Evolutionary conservation across 2,113 vertebrate species (phyloP).

Genomic region (Lates calcarifer): DNA sequence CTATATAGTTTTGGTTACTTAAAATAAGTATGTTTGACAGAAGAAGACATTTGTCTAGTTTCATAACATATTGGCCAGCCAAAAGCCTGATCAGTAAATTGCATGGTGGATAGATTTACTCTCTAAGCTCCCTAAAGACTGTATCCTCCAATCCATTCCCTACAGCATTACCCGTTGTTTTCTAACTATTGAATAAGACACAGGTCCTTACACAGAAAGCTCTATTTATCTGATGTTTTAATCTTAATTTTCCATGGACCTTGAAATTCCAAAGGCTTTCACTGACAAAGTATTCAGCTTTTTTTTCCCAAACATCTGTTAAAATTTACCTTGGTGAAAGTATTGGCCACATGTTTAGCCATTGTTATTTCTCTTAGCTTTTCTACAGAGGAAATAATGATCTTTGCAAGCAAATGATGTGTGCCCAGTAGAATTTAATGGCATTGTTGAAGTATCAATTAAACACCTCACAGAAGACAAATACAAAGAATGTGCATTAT

Average conservation of each 20-base stretch:
- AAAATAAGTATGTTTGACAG: slow-evolving; percentile 61
- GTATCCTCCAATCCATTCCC: slow-evolving; percentile 36
- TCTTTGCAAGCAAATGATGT: slow-evolving; percentile 44
- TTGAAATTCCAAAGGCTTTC: slow-evolving; percentile 67
- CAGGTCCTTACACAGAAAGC: slow-evolving; percentile 37
- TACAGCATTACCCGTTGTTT: slow-evolving; percentile 40
- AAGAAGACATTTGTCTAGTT: slow-evolving; percentile 47
- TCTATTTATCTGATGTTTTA: slow-evolving; percentile 63
- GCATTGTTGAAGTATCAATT: slow-evolving; percentile 54
- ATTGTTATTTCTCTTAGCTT: slow-evolving; percentile 55
- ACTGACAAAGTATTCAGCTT: slow-evolving; percentile 37
- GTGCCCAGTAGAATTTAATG: slow-evolving; percentile 12
- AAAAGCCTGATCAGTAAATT: slow-evolving; percentile 52
- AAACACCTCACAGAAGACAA: slow-evolving; percentile 41
- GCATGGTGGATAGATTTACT: slow-evolving; percentile 57
- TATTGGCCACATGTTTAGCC: slow-evolving; percentile 48
- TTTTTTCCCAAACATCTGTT: slow-evolving; percentile 69
- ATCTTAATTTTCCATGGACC: slow-evolving; percentile 49
- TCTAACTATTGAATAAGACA: slow-evolving; percentile 37
- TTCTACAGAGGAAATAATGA: slow-evolving; percentile 47
- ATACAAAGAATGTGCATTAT: background rate
- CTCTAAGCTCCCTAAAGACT: slow-evolving; percentile 51
- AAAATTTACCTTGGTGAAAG: slow-evolving; percentile 66
- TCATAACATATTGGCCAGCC: slow-evolving; percentile 39
- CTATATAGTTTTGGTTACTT: slow-evolving; percentile 31